Conservation (phyloP, 2,113 vertebrate species). For the Lycaon pictus region DNA sequence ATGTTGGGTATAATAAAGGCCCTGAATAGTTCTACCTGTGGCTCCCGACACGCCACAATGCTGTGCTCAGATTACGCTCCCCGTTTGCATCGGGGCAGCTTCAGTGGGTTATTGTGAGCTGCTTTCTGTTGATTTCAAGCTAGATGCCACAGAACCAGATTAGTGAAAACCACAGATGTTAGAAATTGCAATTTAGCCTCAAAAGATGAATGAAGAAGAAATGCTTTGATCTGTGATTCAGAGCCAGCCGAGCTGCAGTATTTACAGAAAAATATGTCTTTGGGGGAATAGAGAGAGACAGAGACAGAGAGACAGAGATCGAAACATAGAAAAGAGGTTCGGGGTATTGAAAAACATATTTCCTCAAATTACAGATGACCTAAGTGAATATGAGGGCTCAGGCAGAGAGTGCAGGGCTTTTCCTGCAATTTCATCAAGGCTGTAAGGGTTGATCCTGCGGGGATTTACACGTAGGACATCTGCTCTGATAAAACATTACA, state of each 20-base stretch:
- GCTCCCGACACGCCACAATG: constrained; percentile 34
- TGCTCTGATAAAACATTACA: constrained; percentile 43
- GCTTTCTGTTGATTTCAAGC: constrained; percentile 86
- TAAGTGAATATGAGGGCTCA: constrained; percentile 62
- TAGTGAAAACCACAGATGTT: constrained; percentile 86
- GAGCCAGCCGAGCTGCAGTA: constrained; percentile 75
- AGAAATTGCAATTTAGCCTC: constrained; percentile 85
- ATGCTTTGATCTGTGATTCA: constrained; percentile 87
- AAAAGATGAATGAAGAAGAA: constrained; percentile 83
- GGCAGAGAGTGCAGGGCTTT: constrained; percentile 38
- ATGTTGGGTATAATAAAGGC: constrained; percentile 63
- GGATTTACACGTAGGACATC: background rate
- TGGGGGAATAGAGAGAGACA: background rate
- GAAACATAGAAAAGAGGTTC: constrained; percentile 2
- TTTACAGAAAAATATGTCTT: constrained; percentile 78
- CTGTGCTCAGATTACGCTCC: constrained; percentile 59
- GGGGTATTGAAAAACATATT: constrained; percentile 52
- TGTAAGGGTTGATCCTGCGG: background rate
- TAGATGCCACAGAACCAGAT: constrained; percentile 87
- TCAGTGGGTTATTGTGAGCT: constrained; percentile 73
- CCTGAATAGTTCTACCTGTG: constrained; percentile 76
- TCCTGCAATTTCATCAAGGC: constrained; percentile 56
- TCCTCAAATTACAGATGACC: constrained; percentile 75
- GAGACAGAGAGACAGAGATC: background rate
- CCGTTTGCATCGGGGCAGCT: constrained; percentile 29